Percentiles rank a stretch among this genome's conserved stretches.
phyloP scores from a whole-genome alignment of 1,140 invertebrate genomes.

The Chlorops oryzae region DNA sequence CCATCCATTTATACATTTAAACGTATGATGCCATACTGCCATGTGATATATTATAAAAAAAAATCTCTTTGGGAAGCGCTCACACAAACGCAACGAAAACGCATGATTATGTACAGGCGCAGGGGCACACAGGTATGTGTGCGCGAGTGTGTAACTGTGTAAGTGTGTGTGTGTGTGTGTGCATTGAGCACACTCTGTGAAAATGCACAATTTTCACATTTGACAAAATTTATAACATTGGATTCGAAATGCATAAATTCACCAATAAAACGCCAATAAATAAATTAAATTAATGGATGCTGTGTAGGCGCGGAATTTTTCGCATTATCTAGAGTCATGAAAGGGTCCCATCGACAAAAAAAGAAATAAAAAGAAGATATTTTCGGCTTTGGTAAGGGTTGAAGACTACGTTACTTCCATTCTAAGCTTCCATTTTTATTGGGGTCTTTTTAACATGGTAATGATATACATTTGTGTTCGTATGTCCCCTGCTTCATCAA shows the following conservation, averaged over 20 bases:
- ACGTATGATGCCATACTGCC: conserved; percentile 9
- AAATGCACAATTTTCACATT: conserved; percentile 47
- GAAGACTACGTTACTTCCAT: background rate
- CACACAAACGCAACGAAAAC: conserved; percentile 13
- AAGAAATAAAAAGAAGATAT: background rate
- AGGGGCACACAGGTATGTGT: conserved; percentile 7
- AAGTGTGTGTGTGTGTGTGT: conserved; percentile 11
- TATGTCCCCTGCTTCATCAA: no score
- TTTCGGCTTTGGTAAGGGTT: background rate
- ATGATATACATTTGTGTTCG: no score
- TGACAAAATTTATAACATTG: conserved; percentile 36
- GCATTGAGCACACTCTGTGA: conserved; percentile 21
- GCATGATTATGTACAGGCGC: conserved; percentile 7
- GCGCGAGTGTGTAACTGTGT: background rate
- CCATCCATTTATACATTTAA: no score
- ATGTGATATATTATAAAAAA: conserved; percentile 45
- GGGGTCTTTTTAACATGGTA: no score
- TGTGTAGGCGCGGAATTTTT: conserved; percentile 19
- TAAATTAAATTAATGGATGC: conserved; percentile 43
- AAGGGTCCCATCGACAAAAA: background rate
- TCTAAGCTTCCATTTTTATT: no score
- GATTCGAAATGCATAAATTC: conserved; percentile 36
- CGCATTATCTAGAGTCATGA: background rate
- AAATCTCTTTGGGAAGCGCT: conserved; percentile 30
- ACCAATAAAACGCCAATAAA: conserved; percentile 41